Percentiles rank a stretch among this genome's conserved stretches.
These are phyloP conservation scores for Apeira syringaria DNA, from an alignment of 2,888 invertebrate genomes.

Conservation along the genomic window DNA sequence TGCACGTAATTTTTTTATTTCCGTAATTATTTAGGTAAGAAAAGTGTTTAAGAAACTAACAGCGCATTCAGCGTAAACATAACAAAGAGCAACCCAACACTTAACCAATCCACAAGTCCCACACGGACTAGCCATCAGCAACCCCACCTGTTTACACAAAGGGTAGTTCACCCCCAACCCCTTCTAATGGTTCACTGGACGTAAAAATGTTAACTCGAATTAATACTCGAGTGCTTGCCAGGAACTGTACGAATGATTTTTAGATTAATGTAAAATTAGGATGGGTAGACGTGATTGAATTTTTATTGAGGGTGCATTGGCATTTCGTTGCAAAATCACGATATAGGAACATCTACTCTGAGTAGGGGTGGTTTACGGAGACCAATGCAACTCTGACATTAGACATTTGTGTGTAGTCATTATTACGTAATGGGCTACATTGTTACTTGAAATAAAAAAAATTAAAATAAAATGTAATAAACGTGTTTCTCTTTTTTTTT, in stretches of 20 bases:
- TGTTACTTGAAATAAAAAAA: too few species aligned
- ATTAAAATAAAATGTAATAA: too few species aligned
- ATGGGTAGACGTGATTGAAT: slow-evolving; percentile 1
- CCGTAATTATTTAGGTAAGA: too few species aligned
- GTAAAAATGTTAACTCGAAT: slow-evolving; percentile 44
- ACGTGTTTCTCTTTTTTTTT: too few species aligned
- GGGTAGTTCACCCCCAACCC: slow-evolving; percentile 35
- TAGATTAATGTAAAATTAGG: slow-evolving; percentile 6
- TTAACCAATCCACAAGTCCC: background rate
- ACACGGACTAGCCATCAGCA: background rate
- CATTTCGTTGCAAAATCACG: too few species aligned
- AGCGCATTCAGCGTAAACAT: background rate
- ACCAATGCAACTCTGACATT: too few species aligned
- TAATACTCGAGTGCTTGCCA: slow-evolving; percentile 41
- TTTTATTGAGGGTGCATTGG: background rate
- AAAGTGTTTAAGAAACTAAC: background rate
- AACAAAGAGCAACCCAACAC: slow-evolving; percentile 4
- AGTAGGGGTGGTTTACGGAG: too few species aligned
- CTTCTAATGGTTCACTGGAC: slow-evolving; percentile 54
- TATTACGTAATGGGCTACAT: too few species aligned
- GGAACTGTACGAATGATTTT: slow-evolving; percentile 26
- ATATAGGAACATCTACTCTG: too few species aligned
- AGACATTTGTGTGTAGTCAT: too few species aligned
- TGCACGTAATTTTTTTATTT: too few species aligned
- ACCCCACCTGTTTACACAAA: slow-evolving; percentile 11